phyloP scores from a whole-genome alignment of 1,140 invertebrate genomes.

The Drosophila pseudoobscura region DNA sequence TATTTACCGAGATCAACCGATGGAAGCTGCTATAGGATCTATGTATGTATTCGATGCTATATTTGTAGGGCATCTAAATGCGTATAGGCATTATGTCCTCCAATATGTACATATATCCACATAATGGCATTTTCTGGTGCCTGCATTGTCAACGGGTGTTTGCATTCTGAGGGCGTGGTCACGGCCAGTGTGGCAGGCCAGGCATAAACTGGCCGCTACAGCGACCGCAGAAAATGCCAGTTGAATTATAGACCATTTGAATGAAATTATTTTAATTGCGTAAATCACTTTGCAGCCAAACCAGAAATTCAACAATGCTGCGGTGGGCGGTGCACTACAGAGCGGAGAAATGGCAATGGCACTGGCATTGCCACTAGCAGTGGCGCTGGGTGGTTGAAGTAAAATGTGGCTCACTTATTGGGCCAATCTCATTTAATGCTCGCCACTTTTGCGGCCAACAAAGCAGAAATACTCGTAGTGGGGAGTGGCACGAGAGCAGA shows the following conservation, averaged over 20 bases:
- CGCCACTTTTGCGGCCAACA: constrained; percentile 43
- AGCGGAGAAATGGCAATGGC: constrained; percentile 3
- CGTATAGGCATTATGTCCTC: too few species aligned
- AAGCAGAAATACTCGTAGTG: constrained; percentile 6
- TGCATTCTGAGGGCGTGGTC: constrained; percentile 30
- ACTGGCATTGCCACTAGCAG: constrained; percentile 4
- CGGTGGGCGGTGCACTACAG: constrained; percentile 36
- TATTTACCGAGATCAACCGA: too few species aligned
- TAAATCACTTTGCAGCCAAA: constrained; percentile 78
- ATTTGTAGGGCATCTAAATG: too few species aligned
- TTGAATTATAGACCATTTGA: constrained; percentile 80
- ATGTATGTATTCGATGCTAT: too few species aligned
- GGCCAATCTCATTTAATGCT: constrained; percentile 68
- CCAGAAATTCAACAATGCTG: constrained; percentile 74
- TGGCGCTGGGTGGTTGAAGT: neutral
- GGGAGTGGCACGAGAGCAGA: neutral
- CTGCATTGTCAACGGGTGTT: constrained; percentile 34
- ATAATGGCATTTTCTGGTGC: constrained; percentile 14
- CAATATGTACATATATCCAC: constrained; percentile 13
- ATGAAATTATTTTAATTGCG: constrained; percentile 81
- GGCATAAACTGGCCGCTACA: constrained; percentile 55
- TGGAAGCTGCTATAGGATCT: too few species aligned
- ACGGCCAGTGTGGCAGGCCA: constrained; percentile 22
- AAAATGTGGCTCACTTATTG: constrained; percentile 66
- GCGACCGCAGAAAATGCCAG: constrained; percentile 68